Evolutionary conservation across 2,888 invertebrate species (phyloP), one percentile per base, ranked within the genome.

Genomic region (Tanytarsus gracilentus): DNA sequence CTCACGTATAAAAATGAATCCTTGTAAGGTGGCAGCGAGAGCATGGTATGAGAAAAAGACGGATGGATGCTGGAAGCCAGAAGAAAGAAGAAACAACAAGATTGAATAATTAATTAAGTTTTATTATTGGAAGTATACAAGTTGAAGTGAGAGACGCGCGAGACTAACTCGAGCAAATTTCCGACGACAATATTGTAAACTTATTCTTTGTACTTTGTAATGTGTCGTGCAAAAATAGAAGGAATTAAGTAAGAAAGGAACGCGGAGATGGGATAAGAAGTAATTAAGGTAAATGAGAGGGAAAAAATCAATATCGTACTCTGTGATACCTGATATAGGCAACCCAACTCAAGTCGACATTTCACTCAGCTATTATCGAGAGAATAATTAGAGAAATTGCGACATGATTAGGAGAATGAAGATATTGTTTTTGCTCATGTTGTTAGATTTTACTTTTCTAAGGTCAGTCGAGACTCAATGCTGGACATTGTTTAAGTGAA

Each of bases 71-170:
- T 39, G 39, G 9, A 52, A 52, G 52, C 36, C 33, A 53, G 7
- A 11, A 30, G 30, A 21, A 51, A 29, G 30, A 21, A 53, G 53
- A 53, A 33, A 23, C 23, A 53, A 36, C 33, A 25, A 53, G 36
- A 53, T 39, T 53, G 53, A 53, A 53, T 53, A 53, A 53, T 53
- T 53, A 53, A 53, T 53, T 53, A 53, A 53, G 53, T 36, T 53
- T 53, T 53, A 53, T 53, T 53, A 44, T 44, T 44, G 44, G 23
- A 44, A 44, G 44, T 44, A 23, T 44, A 44, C 44, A 44, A 44
- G 44, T 44, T 18, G 44, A 44, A 44, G 11, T 23, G 44, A n/a
- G n/a, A 44, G 21, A 11, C 44, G 18, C 44, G 18, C 23, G n/a
- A 36, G 5, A 36, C 16, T n/a, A 16, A 33, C 6, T 33, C 33